phyloP scores from a whole-genome alignment of 1,140 invertebrate genomes.

The Trichonephila clavata region DNA sequence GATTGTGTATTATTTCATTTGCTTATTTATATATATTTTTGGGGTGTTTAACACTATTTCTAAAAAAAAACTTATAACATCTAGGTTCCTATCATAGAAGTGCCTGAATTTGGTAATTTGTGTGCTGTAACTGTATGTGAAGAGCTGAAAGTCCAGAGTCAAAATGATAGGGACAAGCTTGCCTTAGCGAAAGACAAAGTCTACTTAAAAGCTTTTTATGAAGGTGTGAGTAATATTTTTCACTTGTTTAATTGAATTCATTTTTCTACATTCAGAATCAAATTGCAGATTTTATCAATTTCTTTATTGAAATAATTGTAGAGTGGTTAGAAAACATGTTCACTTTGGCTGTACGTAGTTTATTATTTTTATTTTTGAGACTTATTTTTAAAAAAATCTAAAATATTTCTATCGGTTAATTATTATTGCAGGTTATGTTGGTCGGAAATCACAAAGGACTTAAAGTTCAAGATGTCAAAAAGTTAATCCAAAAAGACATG shows the following conservation, averaged over 20 bases:
- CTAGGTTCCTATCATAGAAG: constrained; percentile 94
- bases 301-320: background rate
- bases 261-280: background rate
- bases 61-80: background rate
- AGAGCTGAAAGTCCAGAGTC: constrained; percentile 96
- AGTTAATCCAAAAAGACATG: constrained; percentile 91
- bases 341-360: background rate
- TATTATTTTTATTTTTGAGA: background rate
- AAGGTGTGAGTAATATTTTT: constrained; percentile 83
- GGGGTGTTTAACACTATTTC: too few species aligned
- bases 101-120: constrained; percentile 93
- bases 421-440: constrained; percentile 85
- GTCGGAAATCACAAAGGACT: constrained; percentile 94
- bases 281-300: background rate
- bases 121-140: constrained; percentile 93
- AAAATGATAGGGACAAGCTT: constrained; percentile 97
- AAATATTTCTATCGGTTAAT: background rate
- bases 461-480: constrained; percentile 98
- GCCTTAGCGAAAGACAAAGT: constrained; percentile 96
- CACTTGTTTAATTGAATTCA: background rate
- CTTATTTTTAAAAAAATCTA: too few species aligned
- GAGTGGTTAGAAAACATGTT: background rate
- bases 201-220: constrained; percentile 99
- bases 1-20: too few species aligned
- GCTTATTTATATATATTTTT: too few species aligned